Evolutionary conservation across 2,888 invertebrate species (phyloP).

Genomic region (Monopis laevigella): DNA sequence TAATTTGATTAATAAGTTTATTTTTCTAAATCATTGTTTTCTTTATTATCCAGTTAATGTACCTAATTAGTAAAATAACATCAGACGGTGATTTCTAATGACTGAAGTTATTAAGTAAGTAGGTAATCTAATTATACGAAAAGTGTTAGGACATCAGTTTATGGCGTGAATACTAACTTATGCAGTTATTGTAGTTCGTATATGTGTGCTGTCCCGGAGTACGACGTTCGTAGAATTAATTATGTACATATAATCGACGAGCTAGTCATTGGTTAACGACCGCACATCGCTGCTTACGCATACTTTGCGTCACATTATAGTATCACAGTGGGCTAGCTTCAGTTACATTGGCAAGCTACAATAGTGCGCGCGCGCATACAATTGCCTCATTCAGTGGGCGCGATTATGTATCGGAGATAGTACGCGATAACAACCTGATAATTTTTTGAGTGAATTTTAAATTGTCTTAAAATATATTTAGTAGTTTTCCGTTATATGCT

Average conservation of each 20-base stretch:
- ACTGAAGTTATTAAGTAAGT: no score
- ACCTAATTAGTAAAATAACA: no score
- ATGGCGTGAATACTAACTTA: no score
- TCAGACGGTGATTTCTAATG: no score
- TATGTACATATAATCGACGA: conserved; percentile 26
- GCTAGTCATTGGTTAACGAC: neutral
- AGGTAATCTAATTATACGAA: no score
- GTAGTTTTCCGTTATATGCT: neutral
- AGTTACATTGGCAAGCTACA: conserved; percentile 26
- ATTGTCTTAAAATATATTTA: conserved; percentile 1
- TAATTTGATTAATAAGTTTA: no score
- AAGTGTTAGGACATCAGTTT: no score
- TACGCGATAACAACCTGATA: conserved; percentile 3
- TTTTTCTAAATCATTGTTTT: no score
- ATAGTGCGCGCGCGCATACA: conserved; percentile 45
- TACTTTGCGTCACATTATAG: conserved; percentile 11
- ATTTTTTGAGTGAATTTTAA: conserved; percentile 1
- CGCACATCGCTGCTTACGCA: conserved; percentile 2
- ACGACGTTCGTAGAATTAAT: conserved; percentile 49
- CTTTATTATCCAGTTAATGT: no score
- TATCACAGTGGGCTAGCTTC: conserved; percentile 23
- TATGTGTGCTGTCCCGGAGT: conserved; percentile 27
- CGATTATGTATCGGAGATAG: no score
- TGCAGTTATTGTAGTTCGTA: no score
- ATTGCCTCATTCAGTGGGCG: neutral